Conservation (phyloP, 2,113 vertebrate species). For the Scomber colias region DNA sequence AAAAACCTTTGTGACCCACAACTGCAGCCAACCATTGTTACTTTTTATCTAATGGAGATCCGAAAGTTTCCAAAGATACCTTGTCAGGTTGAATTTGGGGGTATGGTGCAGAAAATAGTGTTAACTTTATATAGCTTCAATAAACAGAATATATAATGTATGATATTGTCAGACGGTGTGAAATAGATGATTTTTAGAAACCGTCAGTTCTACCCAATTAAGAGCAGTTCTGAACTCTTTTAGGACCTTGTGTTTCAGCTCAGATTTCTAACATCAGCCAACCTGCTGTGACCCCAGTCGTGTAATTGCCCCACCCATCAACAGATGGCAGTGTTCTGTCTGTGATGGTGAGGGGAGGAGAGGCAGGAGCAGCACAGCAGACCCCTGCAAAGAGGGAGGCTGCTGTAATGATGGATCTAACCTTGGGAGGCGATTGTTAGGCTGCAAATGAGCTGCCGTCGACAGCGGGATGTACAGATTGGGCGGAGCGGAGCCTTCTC, state of each 20-base stretch:
- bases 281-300: conserved; percentile 26
- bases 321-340: conserved; percentile 83
- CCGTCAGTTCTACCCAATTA: too few species aligned
- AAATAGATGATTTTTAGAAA: background rate
- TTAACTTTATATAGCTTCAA: too few species aligned
- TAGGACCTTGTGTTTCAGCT: background rate
- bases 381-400: conserved; percentile 44
- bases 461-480: background rate
- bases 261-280: background rate
- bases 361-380: conserved; percentile 43
- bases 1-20: background rate
- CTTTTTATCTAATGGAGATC: background rate
- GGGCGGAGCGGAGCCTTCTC: conserved; percentile 42
- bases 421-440: conserved; percentile 64
- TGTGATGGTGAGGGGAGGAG: conserved; percentile 67
- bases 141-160: background rate
- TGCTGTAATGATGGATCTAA: conserved; percentile 62
- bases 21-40: background rate
- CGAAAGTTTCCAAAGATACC: too few species aligned
- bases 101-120: too few species aligned
- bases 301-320: conserved; percentile 75
- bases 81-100: too few species aligned
- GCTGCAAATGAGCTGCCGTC: conserved; percentile 45
- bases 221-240: background rate
- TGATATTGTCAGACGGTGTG: background rate